A percentile compares a stretch with the other conserved stretches of the same genome.
phyloP scores from a whole-genome alignment of 2,797 vertebrate species.

The Myotis daubentonii region DNA sequence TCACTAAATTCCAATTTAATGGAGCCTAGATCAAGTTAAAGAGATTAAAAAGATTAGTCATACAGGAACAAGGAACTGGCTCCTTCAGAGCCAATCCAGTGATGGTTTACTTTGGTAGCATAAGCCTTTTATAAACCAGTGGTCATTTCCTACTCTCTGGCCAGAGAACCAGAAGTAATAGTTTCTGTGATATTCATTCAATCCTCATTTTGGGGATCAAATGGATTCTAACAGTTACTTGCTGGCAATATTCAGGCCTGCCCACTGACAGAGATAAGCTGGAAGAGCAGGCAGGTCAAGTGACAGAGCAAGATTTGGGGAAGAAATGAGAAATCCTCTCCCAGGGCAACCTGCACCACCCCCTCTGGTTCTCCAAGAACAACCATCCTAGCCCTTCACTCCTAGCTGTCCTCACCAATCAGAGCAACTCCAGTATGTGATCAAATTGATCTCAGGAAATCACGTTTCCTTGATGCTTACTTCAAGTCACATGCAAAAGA shows the following conservation, averaged over 20 bases:
- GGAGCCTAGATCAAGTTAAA: neutral
- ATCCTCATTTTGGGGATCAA: neutral
- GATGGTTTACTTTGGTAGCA: neutral
- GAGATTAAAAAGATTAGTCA: neutral
- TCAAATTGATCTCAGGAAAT: neutral
- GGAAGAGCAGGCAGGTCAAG: neutral
- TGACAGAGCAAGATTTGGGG: neutral
- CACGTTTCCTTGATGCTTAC: neutral
- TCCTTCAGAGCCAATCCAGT: neutral
- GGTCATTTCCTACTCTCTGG: neutral
- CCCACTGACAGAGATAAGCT: neutral
- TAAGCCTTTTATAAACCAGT: neutral
- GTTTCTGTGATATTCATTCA: neutral
- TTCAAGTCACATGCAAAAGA: neutral
- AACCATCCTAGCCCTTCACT: rapidly evolving
- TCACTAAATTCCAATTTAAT: conserved; percentile 46
- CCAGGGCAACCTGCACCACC: rapidly evolving
- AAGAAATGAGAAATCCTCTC: neutral
- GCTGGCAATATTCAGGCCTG: neutral
- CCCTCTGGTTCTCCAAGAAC: neutral
- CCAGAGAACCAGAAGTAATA: neutral
- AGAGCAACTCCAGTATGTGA: neutral
- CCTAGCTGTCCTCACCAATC: neutral
- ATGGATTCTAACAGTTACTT: neutral
- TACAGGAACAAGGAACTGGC: neutral